Conservation (phyloP, 2,113 vertebrate species). For the Fulmarus glacialis region DNA sequence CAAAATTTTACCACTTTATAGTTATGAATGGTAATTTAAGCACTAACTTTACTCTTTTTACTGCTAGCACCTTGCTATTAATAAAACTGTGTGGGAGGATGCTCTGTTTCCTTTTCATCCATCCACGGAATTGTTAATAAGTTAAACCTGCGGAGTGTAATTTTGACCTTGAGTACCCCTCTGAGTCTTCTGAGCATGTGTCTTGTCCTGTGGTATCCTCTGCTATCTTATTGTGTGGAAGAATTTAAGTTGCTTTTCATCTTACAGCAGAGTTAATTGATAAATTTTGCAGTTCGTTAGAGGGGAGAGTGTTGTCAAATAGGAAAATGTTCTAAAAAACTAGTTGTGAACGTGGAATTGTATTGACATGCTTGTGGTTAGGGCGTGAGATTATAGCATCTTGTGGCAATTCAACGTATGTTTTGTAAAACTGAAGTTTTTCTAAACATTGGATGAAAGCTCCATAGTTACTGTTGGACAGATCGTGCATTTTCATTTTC, state of each 20-base stretch:
- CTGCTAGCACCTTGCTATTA: constrained; percentile 32
- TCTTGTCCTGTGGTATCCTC: background rate
- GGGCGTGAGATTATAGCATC: background rate
- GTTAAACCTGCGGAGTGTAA: background rate
- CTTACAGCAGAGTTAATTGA: background rate
- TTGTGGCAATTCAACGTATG: background rate
- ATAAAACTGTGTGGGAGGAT: constrained; percentile 5
- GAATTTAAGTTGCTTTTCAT: background rate
- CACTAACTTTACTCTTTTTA: background rate
- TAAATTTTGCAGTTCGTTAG: background rate
- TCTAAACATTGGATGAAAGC: background rate
- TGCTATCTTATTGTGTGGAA: background rate
- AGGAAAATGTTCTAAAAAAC: background rate
- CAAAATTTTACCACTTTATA: background rate
- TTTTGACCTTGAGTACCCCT: background rate
- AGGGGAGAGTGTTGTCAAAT: background rate
- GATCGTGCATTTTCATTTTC: background rate
- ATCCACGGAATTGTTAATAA: background rate
- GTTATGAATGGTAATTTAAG: background rate
- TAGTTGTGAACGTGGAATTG: background rate
- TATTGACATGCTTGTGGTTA: background rate
- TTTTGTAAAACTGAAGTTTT: background rate
- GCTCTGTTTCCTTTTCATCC: background rate
- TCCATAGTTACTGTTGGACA: background rate
- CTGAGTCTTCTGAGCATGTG: accelerated